These are phyloP conservation scores for Melanotaenia parkinsoni DNA, from an alignment of 2,797 vertebrate genomes.

Conservation along the genomic window DNA sequence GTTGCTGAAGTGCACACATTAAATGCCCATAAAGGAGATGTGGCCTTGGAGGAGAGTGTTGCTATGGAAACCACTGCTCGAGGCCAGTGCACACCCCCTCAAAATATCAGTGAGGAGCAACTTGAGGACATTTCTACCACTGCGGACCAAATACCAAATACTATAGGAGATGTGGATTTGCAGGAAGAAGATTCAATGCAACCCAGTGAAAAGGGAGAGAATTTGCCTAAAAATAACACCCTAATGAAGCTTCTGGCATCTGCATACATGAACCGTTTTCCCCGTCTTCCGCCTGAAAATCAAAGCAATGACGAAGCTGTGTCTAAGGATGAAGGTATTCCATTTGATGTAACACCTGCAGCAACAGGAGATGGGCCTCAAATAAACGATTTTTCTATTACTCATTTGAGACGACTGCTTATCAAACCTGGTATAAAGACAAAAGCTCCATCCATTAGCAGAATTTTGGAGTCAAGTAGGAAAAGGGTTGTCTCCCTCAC, in stretches of 20 bases:
- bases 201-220: conserved; percentile 26
- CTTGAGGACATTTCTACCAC: conserved; percentile 33
- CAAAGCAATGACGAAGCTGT: conserved; percentile 35
- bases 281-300: conserved; percentile 30
- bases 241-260: conserved; percentile 82
- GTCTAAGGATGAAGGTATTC: conserved; percentile 72
- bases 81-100: conserved; percentile 30
- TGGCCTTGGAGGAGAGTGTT: conserved; percentile 41
- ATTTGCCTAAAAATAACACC: conserved; percentile 55
- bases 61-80: conserved; percentile 43
- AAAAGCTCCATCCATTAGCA: conserved; percentile 70
- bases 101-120: conserved; percentile 40
- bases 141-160: conserved; percentile 40
- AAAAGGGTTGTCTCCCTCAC: conserved; percentile 78
- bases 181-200: conserved; percentile 39
- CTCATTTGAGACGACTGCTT: conserved; percentile 71
- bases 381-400: conserved; percentile 56
- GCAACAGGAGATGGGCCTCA: conserved; percentile 25
- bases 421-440: conserved; percentile 65
- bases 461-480: conserved; percentile 70
- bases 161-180: conserved; percentile 29
- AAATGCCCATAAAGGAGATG: conserved; percentile 38
- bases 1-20: conserved; percentile 33
- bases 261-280: conserved; percentile 75
- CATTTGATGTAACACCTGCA: conserved; percentile 63